Evolutionary conservation across 2,113 vertebrate genomes (phyloP).

Genomic region (Tetraodon nigroviridis): DNA sequence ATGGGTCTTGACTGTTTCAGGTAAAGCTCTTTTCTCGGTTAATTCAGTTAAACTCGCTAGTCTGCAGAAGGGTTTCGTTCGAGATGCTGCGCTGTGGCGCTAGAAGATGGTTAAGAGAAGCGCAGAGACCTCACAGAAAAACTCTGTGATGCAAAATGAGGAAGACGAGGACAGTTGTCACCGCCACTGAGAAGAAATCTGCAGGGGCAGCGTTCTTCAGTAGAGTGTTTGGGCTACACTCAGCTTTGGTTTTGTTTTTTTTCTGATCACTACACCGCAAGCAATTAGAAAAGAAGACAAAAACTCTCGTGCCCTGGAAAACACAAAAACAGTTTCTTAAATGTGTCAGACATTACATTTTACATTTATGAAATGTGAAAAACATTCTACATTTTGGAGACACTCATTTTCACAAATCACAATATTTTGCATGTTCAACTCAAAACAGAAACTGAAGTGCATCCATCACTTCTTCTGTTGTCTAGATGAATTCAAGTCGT

Average conservation of each 20-base stretch:
- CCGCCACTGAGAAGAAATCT: constrained; percentile 20
- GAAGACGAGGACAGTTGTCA: constrained; percentile 25
- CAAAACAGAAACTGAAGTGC: no score
- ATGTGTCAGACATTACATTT: no score
- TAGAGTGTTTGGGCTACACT: not conserved
- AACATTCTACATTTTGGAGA: no score
- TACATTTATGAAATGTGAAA: no score
- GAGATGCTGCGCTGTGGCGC: constrained; percentile 2
- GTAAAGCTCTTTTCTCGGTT: constrained; percentile 40
- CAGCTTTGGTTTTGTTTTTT: no score
- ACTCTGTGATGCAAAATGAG: constrained; percentile 15
- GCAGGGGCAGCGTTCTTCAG: constrained; percentile 11
- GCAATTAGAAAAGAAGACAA: no score
- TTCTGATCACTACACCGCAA: no score
- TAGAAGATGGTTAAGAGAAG: not conserved
- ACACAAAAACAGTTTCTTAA: no score
- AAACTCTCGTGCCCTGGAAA: no score
- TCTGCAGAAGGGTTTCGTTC: constrained; percentile 9
- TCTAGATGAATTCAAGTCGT: constrained; percentile 96
- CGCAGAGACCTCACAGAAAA: constrained; percentile 2
- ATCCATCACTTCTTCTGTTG: constrained; percentile 13
- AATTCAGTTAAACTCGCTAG: constrained; percentile 45
- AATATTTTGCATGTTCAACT: no score
- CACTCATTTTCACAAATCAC: no score
- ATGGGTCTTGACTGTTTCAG: constrained; percentile 43